Evolutionary conservation across 2,888 invertebrate species (phyloP).

Genomic region (Lampropteryx suffumata): DNA sequence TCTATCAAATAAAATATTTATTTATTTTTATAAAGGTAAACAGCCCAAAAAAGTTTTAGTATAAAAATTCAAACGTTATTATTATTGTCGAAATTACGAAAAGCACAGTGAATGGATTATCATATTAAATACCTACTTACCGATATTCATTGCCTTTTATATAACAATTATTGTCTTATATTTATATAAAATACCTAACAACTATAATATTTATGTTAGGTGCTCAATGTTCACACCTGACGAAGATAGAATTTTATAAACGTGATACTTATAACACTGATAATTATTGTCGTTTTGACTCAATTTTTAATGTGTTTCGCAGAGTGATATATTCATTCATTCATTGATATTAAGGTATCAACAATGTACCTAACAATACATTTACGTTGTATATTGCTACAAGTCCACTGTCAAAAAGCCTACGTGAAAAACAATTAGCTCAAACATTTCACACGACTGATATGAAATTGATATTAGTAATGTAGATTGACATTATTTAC

Average conservation of each 20-base stretch:
- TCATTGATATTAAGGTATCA: constrained; percentile 3
- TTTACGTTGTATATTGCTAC: constrained; percentile 26
- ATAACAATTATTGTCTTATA: constrained; percentile 5
- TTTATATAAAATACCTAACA: not conserved
- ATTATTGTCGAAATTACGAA: constrained; percentile 56
- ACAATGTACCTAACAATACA: constrained; percentile 21
- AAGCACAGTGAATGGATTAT: constrained; percentile 37
- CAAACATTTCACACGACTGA: constrained; percentile 61
- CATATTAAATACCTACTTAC: constrained; percentile 19
- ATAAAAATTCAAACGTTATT: constrained; percentile 36
- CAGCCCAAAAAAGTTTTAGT: constrained; percentile 48
- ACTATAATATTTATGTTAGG: no score
- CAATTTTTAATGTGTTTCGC: constrained; percentile 11
- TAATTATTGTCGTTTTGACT: not conserved
- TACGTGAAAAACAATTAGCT: constrained; percentile 45
- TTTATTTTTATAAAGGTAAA: constrained; percentile 41
- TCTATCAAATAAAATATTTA: constrained; percentile 23
- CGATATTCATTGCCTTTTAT: constrained; percentile 23
- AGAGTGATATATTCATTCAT: no score
- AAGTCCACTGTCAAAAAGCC: constrained; percentile 30
- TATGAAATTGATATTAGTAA: constrained; percentile 78
- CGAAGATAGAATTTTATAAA: no score
- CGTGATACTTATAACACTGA: no score
- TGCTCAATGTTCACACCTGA: no score
- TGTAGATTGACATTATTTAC: constrained; percentile 75